Base-by-base conservation (phyloP, 2,797 vertebrate genomes). In the Cynopterus sphinx region DNA sequence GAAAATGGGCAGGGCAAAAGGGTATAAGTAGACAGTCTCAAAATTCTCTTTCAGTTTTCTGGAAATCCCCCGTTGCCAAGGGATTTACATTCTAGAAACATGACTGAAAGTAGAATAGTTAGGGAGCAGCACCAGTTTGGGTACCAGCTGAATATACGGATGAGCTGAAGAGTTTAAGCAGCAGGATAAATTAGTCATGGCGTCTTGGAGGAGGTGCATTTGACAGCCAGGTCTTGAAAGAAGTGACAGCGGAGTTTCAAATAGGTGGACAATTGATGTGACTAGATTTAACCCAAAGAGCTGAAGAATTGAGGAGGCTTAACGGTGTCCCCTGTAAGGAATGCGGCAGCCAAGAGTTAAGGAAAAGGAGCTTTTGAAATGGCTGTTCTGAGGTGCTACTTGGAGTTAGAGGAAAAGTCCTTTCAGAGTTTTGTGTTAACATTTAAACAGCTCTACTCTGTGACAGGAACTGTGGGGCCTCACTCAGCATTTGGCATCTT, bases 41-140 rank as follows among this genome's bases (percentile, higher is more conserved):
- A 83, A 73, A 82, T 87, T 87, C 63, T 59, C 94, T 92, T 85
- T 70, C 55, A 59, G 16, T 11, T 71, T 93, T 92, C 55, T 82
- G 12, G 61, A 93, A 59, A 92, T 86, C 49, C 16, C 39, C 13
- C 74, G 7, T 86, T 46, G 81, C 91, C 12, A 11, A 43, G 41
- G 41, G 55, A 85, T 46, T 87, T 95, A 77, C 41, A 43, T 21
- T 95, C 77, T 82, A 92, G 67, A 94, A 95, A 95, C 24, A 92
- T 31, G 86, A 95, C 63, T 22, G 88, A 68, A 93, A 90, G 39
- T 91, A 75, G 81, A 93, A 93, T 95, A 77, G 90, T 77, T 85
- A 68, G 41, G 73, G 36, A n/a, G 78, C 15, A 87, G 31, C n/a
- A 78, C 94, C 68, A 91, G 3, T 95, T 88, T 92, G 65, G 65